These are phyloP conservation scores for Panzeria rudis DNA, from an alignment of 2,888 invertebrate species.

Conservation along the genomic window DNA sequence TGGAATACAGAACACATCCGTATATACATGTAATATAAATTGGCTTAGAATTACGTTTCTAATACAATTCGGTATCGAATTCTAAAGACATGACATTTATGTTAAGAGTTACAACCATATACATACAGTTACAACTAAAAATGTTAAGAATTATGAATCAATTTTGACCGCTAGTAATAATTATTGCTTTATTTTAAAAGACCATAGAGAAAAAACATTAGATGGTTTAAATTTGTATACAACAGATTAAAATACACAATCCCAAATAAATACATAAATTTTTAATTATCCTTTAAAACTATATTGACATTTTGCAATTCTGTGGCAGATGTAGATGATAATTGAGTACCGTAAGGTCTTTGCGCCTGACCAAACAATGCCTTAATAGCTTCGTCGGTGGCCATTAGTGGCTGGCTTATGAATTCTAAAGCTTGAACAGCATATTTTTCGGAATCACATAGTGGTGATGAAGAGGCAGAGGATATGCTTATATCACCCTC, in stretches of 20 bases:
- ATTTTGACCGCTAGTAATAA: not conserved
- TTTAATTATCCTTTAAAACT: slow-evolving; percentile 28
- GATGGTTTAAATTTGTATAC: slow-evolving; percentile 25
- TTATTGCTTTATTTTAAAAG: slow-evolving; percentile 38
- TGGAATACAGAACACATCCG: too few species aligned
- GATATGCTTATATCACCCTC: slow-evolving; percentile 79
- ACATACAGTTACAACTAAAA: not conserved
- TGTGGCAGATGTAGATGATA: not conserved
- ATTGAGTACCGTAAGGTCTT: slow-evolving; percentile 74
- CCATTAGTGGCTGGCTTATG: slow-evolving; percentile 81
- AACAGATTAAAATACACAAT: slow-evolving; percentile 10
- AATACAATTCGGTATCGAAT: too few species aligned
- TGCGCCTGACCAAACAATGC: slow-evolving; percentile 82
- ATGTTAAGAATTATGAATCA: not conserved
- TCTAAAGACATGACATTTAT: too few species aligned
- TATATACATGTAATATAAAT: too few species aligned
- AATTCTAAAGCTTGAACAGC: slow-evolving; percentile 81
- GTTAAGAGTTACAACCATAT: too few species aligned
- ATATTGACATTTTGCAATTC: slow-evolving; percentile 24
- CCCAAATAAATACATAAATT: not conserved
- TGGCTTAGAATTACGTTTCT: too few species aligned
- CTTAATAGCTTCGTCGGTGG: slow-evolving; percentile 83
- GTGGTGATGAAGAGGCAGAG: slow-evolving; percentile 78
- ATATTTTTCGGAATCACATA: slow-evolving; percentile 82
- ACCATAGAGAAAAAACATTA: slow-evolving; percentile 45